Percentiles rank a stretch among this genome's conserved stretches.
These are phyloP conservation scores for Copidosoma floridanum DNA, from an alignment of 1,140 invertebrate species.

Conservation along the genomic window DNA sequence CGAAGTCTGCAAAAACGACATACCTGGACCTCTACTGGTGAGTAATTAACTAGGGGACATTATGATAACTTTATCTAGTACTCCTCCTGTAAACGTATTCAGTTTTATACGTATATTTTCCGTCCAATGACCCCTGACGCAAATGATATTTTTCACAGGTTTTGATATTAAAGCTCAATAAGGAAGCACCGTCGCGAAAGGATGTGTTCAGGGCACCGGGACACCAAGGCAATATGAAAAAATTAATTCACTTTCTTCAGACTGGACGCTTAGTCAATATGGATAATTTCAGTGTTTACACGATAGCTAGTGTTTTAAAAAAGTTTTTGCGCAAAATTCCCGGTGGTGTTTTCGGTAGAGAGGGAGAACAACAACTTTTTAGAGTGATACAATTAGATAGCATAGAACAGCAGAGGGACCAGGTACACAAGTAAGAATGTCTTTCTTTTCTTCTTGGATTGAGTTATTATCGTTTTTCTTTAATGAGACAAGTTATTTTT, in stretches of 20 bases:
- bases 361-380: constrained; percentile 88
- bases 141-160: constrained; percentile 60
- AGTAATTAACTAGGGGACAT: no score
- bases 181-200: constrained; percentile 87
- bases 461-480: background rate
- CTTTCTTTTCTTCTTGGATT: no score
- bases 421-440: constrained; percentile 85
- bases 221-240: constrained; percentile 93
- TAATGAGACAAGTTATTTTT: background rate
- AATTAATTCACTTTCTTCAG: constrained; percentile 91
- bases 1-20: constrained; percentile 90
- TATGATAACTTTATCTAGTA: constrained; percentile 3
- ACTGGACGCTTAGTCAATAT: constrained; percentile 96
- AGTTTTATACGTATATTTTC: no score
- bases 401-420: constrained; percentile 81
- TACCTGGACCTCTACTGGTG: constrained; percentile 85
- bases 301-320: constrained; percentile 96
- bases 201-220: constrained; percentile 94
- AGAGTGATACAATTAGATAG: constrained; percentile 78
- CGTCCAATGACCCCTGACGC: background rate
- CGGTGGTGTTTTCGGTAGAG: constrained; percentile 89
- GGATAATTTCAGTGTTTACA: constrained; percentile 96
- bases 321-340: constrained; percentile 97
- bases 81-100: constrained; percentile 2
- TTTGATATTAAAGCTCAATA: constrained; percentile 89